Evolutionary conservation across 2,888 invertebrate species (phyloP).

Genomic region (Cremastobaeus sp.): DNA sequence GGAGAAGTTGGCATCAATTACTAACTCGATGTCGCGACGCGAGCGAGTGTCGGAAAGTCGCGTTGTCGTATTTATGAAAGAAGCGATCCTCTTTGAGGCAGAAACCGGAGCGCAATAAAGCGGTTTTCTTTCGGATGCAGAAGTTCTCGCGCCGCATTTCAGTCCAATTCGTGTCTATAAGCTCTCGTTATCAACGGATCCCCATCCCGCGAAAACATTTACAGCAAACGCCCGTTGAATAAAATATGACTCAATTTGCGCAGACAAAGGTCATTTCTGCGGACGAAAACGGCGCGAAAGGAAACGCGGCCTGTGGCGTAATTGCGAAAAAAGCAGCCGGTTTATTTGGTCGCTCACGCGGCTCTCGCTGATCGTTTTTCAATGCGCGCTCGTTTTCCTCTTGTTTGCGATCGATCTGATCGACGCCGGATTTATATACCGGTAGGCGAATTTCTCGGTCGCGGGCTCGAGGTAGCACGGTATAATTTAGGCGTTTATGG

Average conservation of each 20-base stretch:
- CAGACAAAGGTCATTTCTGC: conserved; percentile 42
- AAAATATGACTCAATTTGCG: conserved; percentile 46
- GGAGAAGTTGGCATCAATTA: too few relatives aligned
- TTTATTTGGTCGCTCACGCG: conserved; percentile 29
- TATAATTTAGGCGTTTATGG: conserved; percentile 78
- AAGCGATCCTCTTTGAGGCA: conserved; percentile 43
- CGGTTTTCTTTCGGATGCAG: conserved; percentile 40
- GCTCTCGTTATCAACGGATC: conserved; percentile 43
- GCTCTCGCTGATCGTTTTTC: too few relatives aligned
- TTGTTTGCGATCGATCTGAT: conserved; percentile 57
- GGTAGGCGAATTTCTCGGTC: conserved; percentile 65
- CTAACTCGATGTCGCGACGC: too few relatives aligned
- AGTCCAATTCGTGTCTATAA: conserved; percentile 48
- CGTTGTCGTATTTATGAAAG: conserved; percentile 45
- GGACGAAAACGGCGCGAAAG: conserved; percentile 9
- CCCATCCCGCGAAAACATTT: conserved; percentile 40
- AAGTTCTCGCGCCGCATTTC: conserved; percentile 36
- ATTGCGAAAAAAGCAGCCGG: conserved; percentile 26
- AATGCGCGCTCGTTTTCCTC: conserved; percentile 2
- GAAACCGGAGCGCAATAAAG: conserved; percentile 43
- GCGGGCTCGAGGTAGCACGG: conserved; percentile 70
- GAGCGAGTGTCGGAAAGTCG: conserved; percentile 47
- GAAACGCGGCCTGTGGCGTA: conserved; percentile 8
- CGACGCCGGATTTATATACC: conserved; percentile 59
- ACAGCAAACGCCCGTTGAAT: conserved; percentile 38